Conservation (phyloP, 2,113 vertebrate genomes). For the Anoura caudifer region DNA sequence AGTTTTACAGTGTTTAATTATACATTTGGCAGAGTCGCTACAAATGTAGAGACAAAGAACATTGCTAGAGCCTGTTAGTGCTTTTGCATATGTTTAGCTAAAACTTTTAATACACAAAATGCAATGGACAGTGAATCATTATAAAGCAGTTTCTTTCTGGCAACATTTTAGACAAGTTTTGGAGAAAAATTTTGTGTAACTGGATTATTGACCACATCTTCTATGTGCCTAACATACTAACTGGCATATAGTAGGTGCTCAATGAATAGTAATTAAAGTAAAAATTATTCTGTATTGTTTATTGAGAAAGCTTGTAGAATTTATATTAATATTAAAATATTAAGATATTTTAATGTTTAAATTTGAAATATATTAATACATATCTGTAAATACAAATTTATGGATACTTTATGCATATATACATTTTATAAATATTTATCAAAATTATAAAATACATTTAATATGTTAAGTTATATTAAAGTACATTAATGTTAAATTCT, state of each 20-base stretch:
- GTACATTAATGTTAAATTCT: no score
- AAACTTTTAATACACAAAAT: slow-evolving; percentile 25
- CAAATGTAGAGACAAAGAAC: neutral
- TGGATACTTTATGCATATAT: no score
- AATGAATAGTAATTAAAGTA: neutral
- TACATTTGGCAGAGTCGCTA: neutral
- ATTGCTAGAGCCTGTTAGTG: neutral
- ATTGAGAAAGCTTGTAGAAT: slow-evolving; percentile 1
- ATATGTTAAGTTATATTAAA: no score
- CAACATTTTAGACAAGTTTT: slow-evolving; percentile 1
- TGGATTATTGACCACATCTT: neutral
- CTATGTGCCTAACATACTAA: neutral
- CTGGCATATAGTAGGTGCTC: neutral
- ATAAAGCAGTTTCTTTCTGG: neutral
- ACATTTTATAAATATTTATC: no score
- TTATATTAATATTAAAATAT: neutral
- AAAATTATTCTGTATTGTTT: neutral
- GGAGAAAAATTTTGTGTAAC: neutral
- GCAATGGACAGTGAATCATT: neutral
- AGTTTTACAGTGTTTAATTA: neutral
- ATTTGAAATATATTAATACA: no score
- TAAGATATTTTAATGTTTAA: no score
- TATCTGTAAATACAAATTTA: no score
- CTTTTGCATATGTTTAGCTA: slow-evolving; percentile 20
- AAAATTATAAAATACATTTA: no score